Percentiles rank a stretch among this genome's conserved stretches.
phyloP scores from a whole-genome alignment of 2,888 invertebrate species.

The Conops quadrifasciatus region DNA sequence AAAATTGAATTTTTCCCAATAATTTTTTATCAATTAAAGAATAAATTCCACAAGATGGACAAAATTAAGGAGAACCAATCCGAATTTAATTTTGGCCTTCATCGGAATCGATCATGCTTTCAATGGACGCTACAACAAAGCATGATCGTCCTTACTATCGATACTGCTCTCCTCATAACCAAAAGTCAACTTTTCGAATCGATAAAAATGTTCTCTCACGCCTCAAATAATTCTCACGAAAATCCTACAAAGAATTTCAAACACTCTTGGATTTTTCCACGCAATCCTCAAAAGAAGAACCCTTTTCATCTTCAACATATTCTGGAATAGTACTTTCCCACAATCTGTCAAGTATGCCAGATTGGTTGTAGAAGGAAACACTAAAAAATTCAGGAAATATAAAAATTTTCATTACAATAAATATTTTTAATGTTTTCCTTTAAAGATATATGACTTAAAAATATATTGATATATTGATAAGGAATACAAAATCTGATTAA shows the following conservation, averaged over 20 bases:
- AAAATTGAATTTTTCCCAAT: not conserved
- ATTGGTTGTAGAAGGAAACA: not conserved
- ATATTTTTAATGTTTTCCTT: too few relatives aligned
- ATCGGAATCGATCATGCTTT: not conserved
- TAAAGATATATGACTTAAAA: too few relatives aligned
- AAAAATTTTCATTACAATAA: not conserved
- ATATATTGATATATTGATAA: too few relatives aligned
- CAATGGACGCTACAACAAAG: not conserved
- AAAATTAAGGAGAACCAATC: not conserved
- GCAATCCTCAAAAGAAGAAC: not conserved
- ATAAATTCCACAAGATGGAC: not conserved
- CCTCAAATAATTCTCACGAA: not conserved
- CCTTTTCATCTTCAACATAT: too few relatives aligned
- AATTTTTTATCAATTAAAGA: not conserved
- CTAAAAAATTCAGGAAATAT: not conserved
- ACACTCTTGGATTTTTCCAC: not conserved
- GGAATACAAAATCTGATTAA: too few relatives aligned
- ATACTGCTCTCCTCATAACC: constrained; percentile 18
- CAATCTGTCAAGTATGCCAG: too few relatives aligned
- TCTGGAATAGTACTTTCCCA: too few relatives aligned
- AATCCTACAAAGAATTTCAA: not conserved
- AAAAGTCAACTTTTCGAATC: constrained; percentile 16
- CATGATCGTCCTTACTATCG: not conserved
- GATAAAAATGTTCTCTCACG: constrained; percentile 18
- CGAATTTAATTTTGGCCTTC: not conserved